Percentiles rank a stretch among this genome's conserved stretches.
Conservation (phyloP, 2,113 vertebrate species). For the Phylloscopus trochiloides region DNA sequence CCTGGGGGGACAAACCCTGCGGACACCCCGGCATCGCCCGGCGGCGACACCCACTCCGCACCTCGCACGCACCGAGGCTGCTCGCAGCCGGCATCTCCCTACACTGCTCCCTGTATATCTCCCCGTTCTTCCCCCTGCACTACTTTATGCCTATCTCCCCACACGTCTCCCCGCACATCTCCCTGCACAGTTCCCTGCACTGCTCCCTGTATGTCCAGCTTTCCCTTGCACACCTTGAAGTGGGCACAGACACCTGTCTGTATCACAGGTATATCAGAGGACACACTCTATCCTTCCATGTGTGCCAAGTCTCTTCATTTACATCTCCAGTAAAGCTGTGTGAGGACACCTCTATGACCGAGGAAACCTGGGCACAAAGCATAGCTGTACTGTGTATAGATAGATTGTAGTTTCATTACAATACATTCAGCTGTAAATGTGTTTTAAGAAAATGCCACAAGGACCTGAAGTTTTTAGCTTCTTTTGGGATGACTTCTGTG, state of each 20-base stretch:
- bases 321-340: no score
- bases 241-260: fast-evolving
- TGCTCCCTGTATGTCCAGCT: not conserved
- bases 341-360: fast-evolving
- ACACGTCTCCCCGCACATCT: no score
- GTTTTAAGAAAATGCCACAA: not conserved
- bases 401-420: not conserved
- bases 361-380: not conserved
- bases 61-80: not conserved
- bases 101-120: not conserved
- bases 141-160: no score
- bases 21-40: not conserved
- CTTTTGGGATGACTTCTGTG: not conserved
- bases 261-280: not conserved
- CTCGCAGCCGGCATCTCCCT: not conserved
- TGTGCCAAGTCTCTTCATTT: not conserved
- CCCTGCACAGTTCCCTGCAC: no score
- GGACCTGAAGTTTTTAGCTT: not conserved
- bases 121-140: not conserved
- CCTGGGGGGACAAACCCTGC: not conserved
- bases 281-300: fast-evolving
- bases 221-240: not conserved
- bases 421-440: not conserved
- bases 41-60: not conserved
- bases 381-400: fast-evolving